Evolutionary conservation across 2,888 invertebrate species (phyloP).

Genomic region (Calameuta idolon): DNA sequence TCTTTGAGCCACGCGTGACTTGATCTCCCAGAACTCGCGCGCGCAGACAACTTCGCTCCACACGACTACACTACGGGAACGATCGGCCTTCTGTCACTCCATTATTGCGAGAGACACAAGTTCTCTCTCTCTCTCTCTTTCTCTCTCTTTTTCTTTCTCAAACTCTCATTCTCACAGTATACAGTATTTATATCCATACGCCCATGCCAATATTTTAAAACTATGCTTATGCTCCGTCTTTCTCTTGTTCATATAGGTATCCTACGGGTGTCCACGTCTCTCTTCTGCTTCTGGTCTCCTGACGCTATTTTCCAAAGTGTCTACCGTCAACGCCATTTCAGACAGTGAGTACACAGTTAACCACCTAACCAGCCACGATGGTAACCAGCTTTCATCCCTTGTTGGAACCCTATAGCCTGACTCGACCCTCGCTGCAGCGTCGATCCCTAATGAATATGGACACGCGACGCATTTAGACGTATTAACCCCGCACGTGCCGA

Average conservation of each 20-base stretch:
- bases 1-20: constrained; percentile 58
- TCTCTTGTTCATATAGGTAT: not conserved
- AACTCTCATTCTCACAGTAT: not conserved
- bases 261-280: not conserved
- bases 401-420: not conserved
- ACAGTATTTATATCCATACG: not conserved
- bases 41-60: not conserved
- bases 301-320: not conserved
- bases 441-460: constrained; percentile 59
- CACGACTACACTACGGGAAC: not conserved
- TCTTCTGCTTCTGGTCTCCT: not conserved
- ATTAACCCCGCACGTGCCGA: constrained; percentile 49
- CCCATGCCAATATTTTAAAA: not conserved
- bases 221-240: not conserved
- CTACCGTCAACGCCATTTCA: not conserved
- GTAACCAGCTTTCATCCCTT: not conserved
- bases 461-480: constrained; percentile 61
- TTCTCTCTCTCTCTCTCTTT: no score
- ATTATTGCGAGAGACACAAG: not conserved
- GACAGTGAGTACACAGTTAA: not conserved
- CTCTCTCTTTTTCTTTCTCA: not conserved
- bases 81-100: not conserved
- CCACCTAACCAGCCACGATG: not conserved
- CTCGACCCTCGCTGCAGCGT: not conserved
- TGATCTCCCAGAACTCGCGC: constrained; percentile 40